These are phyloP conservation scores for Drosophila dunni DNA, from an alignment of 1,140 invertebrate genomes.

Conservation along the genomic window DNA sequence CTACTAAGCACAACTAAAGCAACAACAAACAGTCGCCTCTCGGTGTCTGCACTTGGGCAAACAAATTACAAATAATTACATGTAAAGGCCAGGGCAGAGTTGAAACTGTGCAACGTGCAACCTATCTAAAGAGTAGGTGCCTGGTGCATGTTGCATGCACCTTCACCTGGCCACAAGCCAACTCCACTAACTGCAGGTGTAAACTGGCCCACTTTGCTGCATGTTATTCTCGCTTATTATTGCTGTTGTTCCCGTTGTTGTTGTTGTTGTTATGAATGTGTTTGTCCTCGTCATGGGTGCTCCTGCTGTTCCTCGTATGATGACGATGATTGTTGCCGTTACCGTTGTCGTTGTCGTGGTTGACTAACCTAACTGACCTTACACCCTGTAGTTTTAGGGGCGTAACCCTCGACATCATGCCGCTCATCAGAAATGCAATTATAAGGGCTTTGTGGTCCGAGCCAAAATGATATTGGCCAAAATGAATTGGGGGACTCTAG, in stretches of 20 bases:
- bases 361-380: slow-evolving; percentile 52
- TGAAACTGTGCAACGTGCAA: slow-evolving; percentile 36
- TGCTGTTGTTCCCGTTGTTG: slow-evolving; percentile 33
- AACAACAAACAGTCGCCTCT: slow-evolving; percentile 20
- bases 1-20: slow-evolving; percentile 23
- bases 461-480: slow-evolving; percentile 45
- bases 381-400: slow-evolving; percentile 3
- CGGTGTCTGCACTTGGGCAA: slow-evolving; percentile 62
- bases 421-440: slow-evolving; percentile 76
- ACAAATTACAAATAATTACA: slow-evolving; percentile 81
- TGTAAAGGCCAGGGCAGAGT: slow-evolving; percentile 50
- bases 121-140: background rate
- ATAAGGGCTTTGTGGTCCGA: slow-evolving; percentile 34
- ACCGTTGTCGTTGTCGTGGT: slow-evolving; percentile 46
- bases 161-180: slow-evolving; percentile 30
- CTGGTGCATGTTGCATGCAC: background rate
- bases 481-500: slow-evolving; percentile 26
- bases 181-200: slow-evolving; percentile 64
- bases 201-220: slow-evolving; percentile 65
- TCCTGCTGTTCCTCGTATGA: slow-evolving; percentile 35
- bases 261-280: slow-evolving; percentile 29
- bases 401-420: slow-evolving; percentile 5
- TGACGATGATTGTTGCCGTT: slow-evolving; percentile 26
- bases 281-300: slow-evolving; percentile 9
- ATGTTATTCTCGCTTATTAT: slow-evolving; percentile 53